These are phyloP conservation scores for Columbina picui DNA, from an alignment of 2,113 vertebrate species.

Conservation along the genomic window DNA sequence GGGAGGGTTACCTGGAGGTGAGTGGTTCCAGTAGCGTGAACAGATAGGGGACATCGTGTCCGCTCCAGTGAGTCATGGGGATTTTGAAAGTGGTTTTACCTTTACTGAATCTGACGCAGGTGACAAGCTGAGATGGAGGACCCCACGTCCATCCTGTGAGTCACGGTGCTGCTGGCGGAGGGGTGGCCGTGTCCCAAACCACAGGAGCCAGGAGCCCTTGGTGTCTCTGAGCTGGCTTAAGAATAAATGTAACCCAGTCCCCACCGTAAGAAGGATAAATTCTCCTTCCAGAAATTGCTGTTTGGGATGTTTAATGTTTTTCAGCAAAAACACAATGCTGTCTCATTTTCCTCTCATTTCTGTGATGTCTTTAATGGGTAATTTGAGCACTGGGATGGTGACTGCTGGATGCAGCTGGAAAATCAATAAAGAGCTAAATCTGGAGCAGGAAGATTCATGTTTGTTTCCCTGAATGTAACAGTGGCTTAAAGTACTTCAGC, in stretches of 20 bases:
- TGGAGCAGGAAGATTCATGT: neutral
- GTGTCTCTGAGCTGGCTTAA: neutral
- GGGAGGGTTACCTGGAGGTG: fast-evolving
- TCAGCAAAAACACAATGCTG: neutral
- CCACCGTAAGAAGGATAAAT: neutral
- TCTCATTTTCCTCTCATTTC: neutral
- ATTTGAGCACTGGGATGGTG: neutral
- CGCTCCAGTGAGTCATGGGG: neutral
- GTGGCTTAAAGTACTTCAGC: neutral
- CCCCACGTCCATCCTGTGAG: neutral
- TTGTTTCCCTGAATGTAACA: neutral
- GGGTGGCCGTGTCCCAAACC: fast-evolving
- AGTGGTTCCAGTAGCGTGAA: neutral
- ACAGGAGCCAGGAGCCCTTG: fast-evolving
- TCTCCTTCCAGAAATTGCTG: neutral
- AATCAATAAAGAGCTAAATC: constrained; percentile 37
- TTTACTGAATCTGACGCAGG: neutral
- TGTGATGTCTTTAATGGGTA: neutral
- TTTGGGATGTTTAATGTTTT: neutral
- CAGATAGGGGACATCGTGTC: fast-evolving
- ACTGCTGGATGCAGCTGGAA: constrained; percentile 13
- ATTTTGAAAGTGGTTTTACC: neutral
- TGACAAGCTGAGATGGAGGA: neutral
- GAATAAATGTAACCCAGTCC: neutral
- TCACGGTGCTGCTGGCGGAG: fast-evolving